Conservation (phyloP, 1,140 invertebrate species). For the Tribolium madens region DNA sequence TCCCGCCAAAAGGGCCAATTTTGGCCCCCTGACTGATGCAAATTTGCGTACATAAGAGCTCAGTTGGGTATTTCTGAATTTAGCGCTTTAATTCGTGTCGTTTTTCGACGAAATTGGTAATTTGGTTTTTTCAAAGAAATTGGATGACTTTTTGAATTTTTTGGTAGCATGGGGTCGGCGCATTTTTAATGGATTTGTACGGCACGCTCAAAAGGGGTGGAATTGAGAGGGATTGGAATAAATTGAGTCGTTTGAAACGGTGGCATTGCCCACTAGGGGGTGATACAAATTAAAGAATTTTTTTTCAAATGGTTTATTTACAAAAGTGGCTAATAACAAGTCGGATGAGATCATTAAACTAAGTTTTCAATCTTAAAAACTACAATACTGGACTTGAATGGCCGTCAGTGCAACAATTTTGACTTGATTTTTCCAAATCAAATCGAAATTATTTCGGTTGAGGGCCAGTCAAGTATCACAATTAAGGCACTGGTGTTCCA, state of each 20-base stretch:
- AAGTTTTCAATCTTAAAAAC: slow-evolving; percentile 13
- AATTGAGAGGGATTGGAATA: not conserved
- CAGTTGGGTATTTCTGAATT: slow-evolving; percentile 28
- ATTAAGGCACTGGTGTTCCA: slow-evolving; percentile 3
- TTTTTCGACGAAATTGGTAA: slow-evolving; percentile 22
- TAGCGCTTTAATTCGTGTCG: slow-evolving; percentile 32
- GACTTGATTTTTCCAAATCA: not conserved
- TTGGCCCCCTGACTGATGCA: not conserved
- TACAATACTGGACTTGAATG: not conserved
- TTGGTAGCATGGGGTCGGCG: not conserved
- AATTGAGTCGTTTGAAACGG: slow-evolving; percentile 25
- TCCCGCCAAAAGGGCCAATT: slow-evolving; percentile 13
- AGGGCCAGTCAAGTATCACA: not conserved
- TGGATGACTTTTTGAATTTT: slow-evolving; percentile 26
- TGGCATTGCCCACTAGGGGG: not conserved
- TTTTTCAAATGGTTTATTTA: slow-evolving; percentile 26
- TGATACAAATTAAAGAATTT: not conserved
- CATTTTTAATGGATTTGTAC: slow-evolving; percentile 7
- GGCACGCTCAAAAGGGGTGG: slow-evolving; percentile 11
- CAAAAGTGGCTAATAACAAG: slow-evolving; percentile 23
- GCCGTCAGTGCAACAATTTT: not conserved
- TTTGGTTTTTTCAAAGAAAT: slow-evolving; percentile 5
- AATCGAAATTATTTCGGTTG: not conserved
- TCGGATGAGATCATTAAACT: slow-evolving; percentile 35
- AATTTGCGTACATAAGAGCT: slow-evolving; percentile 8